Evolutionary conservation across 2,113 vertebrate genomes (phyloP).

Genomic region (Alligator sinensis): DNA sequence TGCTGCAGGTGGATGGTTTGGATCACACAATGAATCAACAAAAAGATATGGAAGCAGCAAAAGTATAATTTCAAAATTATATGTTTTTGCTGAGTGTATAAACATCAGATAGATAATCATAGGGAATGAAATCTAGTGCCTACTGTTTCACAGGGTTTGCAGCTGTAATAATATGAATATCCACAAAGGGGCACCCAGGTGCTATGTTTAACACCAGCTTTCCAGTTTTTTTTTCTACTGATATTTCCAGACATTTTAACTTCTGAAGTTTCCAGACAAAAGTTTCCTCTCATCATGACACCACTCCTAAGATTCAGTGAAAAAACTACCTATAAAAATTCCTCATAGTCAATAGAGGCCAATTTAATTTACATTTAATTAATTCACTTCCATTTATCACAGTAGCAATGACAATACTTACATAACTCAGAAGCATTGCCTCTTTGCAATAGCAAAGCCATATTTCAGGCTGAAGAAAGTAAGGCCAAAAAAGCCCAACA

Average conservation of each 20-base stretch:
- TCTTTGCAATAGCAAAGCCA: neutral
- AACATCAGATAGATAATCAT: slow-evolving; percentile 38
- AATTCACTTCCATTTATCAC: slow-evolving; percentile 57
- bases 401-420: slow-evolving; percentile 24
- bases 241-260: slow-evolving; percentile 14
- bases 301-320: neutral
- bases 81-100: slow-evolving; percentile 20
- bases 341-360: neutral
- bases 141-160: neutral
- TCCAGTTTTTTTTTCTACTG: neutral
- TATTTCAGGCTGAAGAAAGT: slow-evolving; percentile 36
- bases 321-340: neutral
- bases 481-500: slow-evolving; percentile 43
- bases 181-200: slow-evolving; percentile 59
- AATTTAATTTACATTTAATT: slow-evolving; percentile 55
- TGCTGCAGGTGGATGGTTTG: neutral
- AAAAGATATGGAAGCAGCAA: neutral
- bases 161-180: slow-evolving; percentile 40
- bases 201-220: neutral
- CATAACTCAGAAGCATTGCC: slow-evolving; percentile 40
- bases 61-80: slow-evolving; percentile 33
- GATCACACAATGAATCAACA: neutral
- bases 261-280: slow-evolving; percentile 39
- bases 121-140: slow-evolving; percentile 19
- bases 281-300: slow-evolving; percentile 15